Percentiles rank a stretch among this genome's conserved stretches.
Evolutionary conservation across 2,797 vertebrate genomes (phyloP).

Genomic region (Mormyrus proboscirostris): DNA sequence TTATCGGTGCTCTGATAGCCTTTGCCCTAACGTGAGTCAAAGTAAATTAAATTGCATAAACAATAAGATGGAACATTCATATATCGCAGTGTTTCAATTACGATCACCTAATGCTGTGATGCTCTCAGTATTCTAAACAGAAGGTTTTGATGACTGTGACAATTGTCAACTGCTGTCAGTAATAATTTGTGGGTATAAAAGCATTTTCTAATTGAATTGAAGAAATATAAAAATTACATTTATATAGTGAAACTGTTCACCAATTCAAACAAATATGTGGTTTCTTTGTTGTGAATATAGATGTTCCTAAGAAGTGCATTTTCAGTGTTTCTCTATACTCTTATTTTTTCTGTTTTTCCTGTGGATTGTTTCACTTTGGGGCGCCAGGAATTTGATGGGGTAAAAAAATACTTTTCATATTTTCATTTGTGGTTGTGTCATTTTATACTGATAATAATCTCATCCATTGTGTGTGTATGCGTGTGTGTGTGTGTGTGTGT

Average conservation of each 20-base stretch:
- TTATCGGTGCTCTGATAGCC: slow-evolving; percentile 91
- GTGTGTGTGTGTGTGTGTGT: background rate
- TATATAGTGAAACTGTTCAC: background rate
- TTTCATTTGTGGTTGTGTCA: slow-evolving; percentile 15
- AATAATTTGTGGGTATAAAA: background rate
- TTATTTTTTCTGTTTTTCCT: slow-evolving; percentile 68
- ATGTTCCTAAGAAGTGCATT: slow-evolving; percentile 48
- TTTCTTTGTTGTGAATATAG: slow-evolving; percentile 59
- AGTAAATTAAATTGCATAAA: background rate
- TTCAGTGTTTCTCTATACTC: slow-evolving; percentile 58
- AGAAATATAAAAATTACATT: background rate
- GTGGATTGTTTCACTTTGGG: slow-evolving; percentile 70
- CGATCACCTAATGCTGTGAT: background rate
- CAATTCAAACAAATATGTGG: slow-evolving; percentile 31
- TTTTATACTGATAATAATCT: background rate
- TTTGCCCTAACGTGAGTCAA: slow-evolving; percentile 95
- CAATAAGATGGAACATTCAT: background rate
- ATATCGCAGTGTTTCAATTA: background rate
- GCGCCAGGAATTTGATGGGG: slow-evolving; percentile 77
- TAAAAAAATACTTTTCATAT: slow-evolving; percentile 57
- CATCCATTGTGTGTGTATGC: background rate
- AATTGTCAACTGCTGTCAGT: background rate
- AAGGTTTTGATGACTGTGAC: background rate
- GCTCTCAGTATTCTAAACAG: background rate
- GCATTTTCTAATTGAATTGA: background rate